phyloP scores from a whole-genome alignment of 2,113 vertebrate species.

The Sialia sialis region DNA sequence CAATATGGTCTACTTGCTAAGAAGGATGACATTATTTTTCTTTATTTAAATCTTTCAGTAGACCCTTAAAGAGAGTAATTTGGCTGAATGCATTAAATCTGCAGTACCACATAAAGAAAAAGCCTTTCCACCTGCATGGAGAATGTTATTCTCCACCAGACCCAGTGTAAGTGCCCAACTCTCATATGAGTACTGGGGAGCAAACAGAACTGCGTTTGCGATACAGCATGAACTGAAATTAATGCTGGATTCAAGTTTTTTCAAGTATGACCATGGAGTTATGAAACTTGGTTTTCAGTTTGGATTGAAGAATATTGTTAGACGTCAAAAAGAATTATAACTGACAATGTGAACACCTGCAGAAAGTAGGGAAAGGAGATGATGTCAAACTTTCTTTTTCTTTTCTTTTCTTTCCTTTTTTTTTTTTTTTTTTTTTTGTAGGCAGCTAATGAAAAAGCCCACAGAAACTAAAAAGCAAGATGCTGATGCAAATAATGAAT shows the following conservation, averaged over 20 bases:
- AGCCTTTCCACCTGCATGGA: background rate
- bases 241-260: background rate
- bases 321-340: background rate
- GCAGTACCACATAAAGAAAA: background rate
- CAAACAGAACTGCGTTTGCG: background rate
- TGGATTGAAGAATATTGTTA: background rate
- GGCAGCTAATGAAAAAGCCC: background rate
- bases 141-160: background rate
- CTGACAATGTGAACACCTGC: background rate
- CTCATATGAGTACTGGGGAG: background rate
- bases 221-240: background rate
- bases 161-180: background rate
- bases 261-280: background rate
- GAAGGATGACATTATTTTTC: background rate
- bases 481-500: background rate
- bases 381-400: background rate
- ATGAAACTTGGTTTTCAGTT: background rate
- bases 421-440: too few relatives aligned
- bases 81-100: background rate
- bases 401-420: too few relatives aligned
- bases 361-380: accelerated
- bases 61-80: background rate
- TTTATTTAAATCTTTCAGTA: background rate
- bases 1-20: background rate
- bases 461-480: background rate